Conservation (phyloP, 2,888 invertebrate species). For the Mesopsocus fuscifrons region DNA sequence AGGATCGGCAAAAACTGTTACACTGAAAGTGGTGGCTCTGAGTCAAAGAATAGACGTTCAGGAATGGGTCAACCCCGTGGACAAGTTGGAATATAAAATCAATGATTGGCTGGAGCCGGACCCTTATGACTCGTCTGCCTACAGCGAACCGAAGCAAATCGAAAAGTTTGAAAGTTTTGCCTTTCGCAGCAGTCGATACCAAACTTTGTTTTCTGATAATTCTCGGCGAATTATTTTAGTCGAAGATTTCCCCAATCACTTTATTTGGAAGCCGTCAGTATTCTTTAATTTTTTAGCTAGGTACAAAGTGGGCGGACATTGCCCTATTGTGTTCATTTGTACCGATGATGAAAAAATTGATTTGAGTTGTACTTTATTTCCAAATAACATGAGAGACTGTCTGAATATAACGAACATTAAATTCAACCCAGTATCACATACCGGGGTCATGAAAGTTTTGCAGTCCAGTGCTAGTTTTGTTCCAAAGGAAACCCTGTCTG, state of each 20-base stretch:
- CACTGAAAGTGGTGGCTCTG: conserved; percentile 3
- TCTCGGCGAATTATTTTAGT: background rate
- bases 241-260: conserved; percentile 4
- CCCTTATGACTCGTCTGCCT: background rate
- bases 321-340: conserved; percentile 5
- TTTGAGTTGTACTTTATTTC: background rate
- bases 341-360: conserved; percentile 2
- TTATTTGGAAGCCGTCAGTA: background rate
- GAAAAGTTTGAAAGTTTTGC: conserved; percentile 2
- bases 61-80: conserved; percentile 5
- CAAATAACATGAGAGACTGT: background rate
- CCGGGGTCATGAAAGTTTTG: background rate
- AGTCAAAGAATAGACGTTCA: background rate
- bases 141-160: background rate
- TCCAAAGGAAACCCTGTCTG: background rate
- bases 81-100: background rate
- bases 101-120: background rate
- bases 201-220: background rate
- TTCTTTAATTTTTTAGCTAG: background rate
- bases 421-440: conserved; percentile 5
- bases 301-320: background rate
- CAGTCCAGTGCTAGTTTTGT: background rate
- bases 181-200: background rate
- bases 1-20: conserved; percentile 2
- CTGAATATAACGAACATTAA: background rate